phyloP scores from a whole-genome alignment of 2,113 vertebrate species.

The Hymenochirus boettgeri region DNA sequence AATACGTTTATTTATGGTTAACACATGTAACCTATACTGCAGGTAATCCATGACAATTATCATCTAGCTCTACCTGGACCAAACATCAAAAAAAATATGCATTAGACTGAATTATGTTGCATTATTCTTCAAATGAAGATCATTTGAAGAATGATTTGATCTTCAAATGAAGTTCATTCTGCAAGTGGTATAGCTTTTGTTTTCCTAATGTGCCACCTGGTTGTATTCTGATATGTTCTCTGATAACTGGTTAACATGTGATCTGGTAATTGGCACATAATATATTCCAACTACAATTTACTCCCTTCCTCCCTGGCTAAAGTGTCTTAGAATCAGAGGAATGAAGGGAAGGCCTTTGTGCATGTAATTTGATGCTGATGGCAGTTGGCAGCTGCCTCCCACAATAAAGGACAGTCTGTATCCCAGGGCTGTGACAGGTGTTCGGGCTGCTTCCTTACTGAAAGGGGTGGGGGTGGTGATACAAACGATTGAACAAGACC shows the following conservation, averaged over 20 bases:
- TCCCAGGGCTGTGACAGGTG: conserved; percentile 42
- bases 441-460: conserved; percentile 29
- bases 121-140: no score
- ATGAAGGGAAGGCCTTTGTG: conserved; percentile 24
- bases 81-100: no score
- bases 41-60: no score
- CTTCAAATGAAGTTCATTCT: no score
- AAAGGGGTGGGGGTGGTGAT: conserved; percentile 21
- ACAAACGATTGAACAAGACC: conserved; percentile 27
- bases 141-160: no score
- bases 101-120: no score
- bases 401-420: conserved; percentile 40
- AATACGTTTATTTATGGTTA: no score
- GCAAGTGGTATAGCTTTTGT: no score
- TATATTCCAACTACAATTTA: background rate
- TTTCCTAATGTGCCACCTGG: background rate
- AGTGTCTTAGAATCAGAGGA: conserved; percentile 13
- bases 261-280: background rate
- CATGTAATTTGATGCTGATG: conserved; percentile 36
- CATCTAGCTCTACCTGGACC: no score
- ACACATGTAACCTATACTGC: no score
- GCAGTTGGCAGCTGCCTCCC: conserved; percentile 40
- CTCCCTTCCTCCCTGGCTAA: background rate
- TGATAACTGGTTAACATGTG: background rate
- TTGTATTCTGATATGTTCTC: background rate